Evolutionary conservation across 2,888 invertebrate genomes (phyloP), one percentile per base, ranked within the genome.

Genomic region (Linyphia triangularis): DNA sequence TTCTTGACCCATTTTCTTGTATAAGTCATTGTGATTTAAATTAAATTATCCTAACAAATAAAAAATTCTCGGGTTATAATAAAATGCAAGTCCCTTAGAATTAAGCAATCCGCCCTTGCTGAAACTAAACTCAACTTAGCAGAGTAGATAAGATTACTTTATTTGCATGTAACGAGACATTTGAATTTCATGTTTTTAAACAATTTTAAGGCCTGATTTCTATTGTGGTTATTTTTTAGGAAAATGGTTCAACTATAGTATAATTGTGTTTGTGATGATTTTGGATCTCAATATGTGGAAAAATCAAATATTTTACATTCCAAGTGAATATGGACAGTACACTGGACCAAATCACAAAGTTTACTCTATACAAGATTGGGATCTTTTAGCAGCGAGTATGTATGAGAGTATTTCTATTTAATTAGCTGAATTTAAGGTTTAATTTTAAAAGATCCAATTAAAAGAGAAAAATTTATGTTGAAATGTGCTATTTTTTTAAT

Each of bases 181-280:
- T n/a, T n/a, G n/a, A n/a, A n/a, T n/a, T n/a, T n/a, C n/a, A n/a
- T n/a, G n/a, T n/a, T n/a, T n/a, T n/a, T n/a, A n/a, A n/a, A n/a
- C n/a, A n/a, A n/a, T n/a, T n/a, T n/a, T n/a, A n/a, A n/a, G n/a
- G n/a, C n/a, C n/a, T n/a, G n/a, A n/a, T n/a, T n/a, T n/a, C n/a
- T n/a, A n/a, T n/a, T n/a, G n/a, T n/a, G n/a, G n/a, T 77, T 57
- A 33, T 83, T 75, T 88, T 92, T 0, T 92, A 93, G 94, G 94
- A n/a, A 94, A 94, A 91, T 94, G 94, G 94, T 94, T 94, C 91
- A 94, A 94, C 91, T 94, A 94, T 90, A 94, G 94, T 33, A 93
- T 94, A 77, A 93, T 94, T 83, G 93, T 94, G 89, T 90, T 93
- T 85, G 94, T 94, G 22, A 93, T 94, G 93, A 92, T 94, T 75